phyloP scores from a whole-genome alignment of 2,888 invertebrate genomes.

The Sipunculus nudus region DNA sequence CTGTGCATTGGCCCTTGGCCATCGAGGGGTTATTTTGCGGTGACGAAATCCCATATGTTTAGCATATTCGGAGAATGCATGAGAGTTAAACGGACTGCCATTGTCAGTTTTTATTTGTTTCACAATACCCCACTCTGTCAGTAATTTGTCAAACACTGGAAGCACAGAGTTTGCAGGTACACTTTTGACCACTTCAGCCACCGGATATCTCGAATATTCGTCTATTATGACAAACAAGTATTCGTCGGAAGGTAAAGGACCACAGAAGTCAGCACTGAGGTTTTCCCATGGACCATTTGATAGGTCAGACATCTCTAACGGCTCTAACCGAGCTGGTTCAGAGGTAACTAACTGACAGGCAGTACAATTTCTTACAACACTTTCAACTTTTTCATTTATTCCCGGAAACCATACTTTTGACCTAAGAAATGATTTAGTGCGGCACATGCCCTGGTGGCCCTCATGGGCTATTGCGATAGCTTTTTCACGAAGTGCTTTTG shows the following conservation, averaged over 20 bases:
- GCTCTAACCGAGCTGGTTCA: not conserved
- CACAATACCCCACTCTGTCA: conserved; percentile 30
- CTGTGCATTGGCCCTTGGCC: conserved; percentile 38
- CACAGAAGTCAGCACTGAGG: conserved; percentile 24
- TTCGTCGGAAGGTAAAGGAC: not conserved
- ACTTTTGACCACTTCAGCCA: conserved; percentile 27
- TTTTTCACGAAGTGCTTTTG: conserved; percentile 19
- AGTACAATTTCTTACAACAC: conserved; percentile 15
- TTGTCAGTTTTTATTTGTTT: conserved; percentile 31
- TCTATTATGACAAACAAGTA: not conserved
- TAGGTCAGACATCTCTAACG: not conserved
- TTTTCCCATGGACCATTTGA: conserved; percentile 15
- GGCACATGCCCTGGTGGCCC: conserved; percentile 38
- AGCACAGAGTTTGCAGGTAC: conserved; percentile 20
- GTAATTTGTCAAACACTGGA: conserved; percentile 28
- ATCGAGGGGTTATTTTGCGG: conserved; percentile 21
- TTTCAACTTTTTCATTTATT: conserved; percentile 23
- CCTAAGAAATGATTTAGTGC: conserved; percentile 36
- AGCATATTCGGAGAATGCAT: conserved; percentile 30
- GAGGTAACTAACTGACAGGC: conserved; percentile 21
- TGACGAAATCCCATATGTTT: conserved; percentile 33
- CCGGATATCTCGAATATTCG: conserved; percentile 27
- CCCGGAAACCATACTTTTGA: conserved; percentile 38
- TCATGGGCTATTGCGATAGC: conserved; percentile 36
- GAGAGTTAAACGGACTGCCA: conserved; percentile 35